Evolutionary conservation across 2,113 vertebrate species (phyloP).

Genomic region (Podarcis muralis): DNA sequence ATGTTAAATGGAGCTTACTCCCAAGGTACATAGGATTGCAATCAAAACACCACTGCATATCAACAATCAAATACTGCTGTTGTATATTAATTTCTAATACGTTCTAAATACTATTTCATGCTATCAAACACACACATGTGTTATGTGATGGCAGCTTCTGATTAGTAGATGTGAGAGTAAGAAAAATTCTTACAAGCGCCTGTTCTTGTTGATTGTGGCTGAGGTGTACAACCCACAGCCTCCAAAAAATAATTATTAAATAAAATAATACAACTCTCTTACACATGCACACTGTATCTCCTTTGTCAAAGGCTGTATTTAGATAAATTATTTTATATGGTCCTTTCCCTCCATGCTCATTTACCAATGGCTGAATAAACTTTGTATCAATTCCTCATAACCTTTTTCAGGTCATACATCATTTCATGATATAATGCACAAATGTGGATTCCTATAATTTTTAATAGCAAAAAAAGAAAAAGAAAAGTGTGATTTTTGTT

Average conservation of each 20-base stretch:
- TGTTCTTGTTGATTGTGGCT: neutral
- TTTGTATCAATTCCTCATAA: constrained; percentile 21
- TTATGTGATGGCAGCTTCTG: neutral
- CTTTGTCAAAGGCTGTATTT: constrained; percentile 26
- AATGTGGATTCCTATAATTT: constrained; percentile 47
- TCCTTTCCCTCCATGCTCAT: constrained; percentile 41
- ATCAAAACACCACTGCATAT: neutral
- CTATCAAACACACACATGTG: too few species aligned
- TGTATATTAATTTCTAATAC: neutral
- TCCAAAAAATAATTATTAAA: neutral
- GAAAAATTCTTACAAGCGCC: neutral
- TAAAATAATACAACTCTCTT: neutral
- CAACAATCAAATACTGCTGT: neutral
- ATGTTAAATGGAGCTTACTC: neutral
- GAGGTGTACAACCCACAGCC: neutral
- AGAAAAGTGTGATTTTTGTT: constrained; percentile 23
- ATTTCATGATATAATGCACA: constrained; percentile 42
- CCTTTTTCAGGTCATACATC: constrained; percentile 41
- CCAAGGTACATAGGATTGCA: neutral
- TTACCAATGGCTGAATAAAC: constrained; percentile 46
- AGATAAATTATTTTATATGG: constrained; percentile 30
- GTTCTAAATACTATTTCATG: too few species aligned
- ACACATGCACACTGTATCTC: neutral
- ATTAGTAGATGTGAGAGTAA: neutral
- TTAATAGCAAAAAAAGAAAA: constrained; percentile 13